Evolutionary conservation across 2,113 vertebrate species (phyloP), one percentile per base, ranked within the genome.

Genomic region (Pionites leucogaster): DNA sequence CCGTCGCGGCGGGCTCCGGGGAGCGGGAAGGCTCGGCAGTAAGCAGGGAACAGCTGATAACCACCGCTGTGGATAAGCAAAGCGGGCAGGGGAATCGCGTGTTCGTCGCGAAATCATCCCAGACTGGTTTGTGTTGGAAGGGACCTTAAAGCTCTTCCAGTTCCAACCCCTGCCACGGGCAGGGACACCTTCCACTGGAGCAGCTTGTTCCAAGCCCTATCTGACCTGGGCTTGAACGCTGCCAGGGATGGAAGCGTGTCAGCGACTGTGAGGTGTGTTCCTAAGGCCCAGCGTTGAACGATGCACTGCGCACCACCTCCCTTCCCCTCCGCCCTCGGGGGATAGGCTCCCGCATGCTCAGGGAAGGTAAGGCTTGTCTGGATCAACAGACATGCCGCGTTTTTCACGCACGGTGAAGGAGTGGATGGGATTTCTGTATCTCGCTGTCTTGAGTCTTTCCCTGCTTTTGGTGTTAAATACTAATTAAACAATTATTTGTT

Each of bases 371-470:
- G 4, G 5, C 19, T 71, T 37, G 35, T 47, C 35, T 12, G 13
- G 4, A 5, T 17, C 12, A 20, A 2, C 10, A n/a, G 57, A 6
- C 3, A 0, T 12, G 22, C 19, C 44, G 3, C 2, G 0, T 37
- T 55, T 47, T 29, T 63, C 19, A 0, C 4, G 4, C 8, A 7
- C 1, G 0, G 14, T 3, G 9, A 12, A 70, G 39, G 14, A 28
- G 22, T 3, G 12, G 15, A 4, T 17, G 46, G 28, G 3, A 2
- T 25, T 37, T 83, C 53, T 41, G 18, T 47, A 12, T 52, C 7
- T 57, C 49, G 8, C 6, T 1, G 8, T 37, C 13, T 23, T 14
- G 11, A 47, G 18, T 7, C 2, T 44, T 39, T 42, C 5, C 1
- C 2, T 14, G 11, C 17, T 81, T 52, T 67, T 49, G 0, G 5